Evolutionary conservation across 2,113 vertebrate species (phyloP), one percentile per base, ranked within the genome.

Genomic region (Trogon melanurus): DNA sequence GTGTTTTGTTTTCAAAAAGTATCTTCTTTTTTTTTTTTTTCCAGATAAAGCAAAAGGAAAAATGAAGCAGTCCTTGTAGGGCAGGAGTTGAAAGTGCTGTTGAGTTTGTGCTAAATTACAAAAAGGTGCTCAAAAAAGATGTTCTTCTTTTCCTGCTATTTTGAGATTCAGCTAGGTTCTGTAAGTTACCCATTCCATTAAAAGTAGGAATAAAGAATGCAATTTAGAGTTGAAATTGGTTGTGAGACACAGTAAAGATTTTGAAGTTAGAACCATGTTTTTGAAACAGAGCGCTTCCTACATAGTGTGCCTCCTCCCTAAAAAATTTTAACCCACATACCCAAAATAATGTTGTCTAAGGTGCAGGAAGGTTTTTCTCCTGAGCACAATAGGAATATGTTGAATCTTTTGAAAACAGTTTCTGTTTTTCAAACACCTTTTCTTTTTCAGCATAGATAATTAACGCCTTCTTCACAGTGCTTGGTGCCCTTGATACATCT

Each of bases 341-440:
- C 73, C 71, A 62, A 78, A 94, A 78, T 75, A 81, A 80, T 44
- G 51, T 93, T 94, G 83, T 81, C 71, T 66, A 65, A 86, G 71
- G 58, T 58, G 65, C 79, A 62, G 60, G 67, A 93, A 82, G 85
- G 85, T 80, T 92, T 94, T 95, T 75, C 79, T 95, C 62, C 54
- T 41, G 73, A 92, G 67, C 85, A 94, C 95, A 96, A 96, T 95
- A 89, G 87, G 88, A 85, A 66, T 93, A 93, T 78, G 91, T 96
- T 83, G 90, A 89, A 87, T 91, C 92, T 95, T 96, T 90, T 95
- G 95, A 96, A 96, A 96, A 97, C 88, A 93, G 96, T 97, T 96
- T 94, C 95, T 95, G 79, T 81, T 97, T 96, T 97, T 93, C 84
- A 95, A 87, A 95, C 85, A 95, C 79, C 48, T 96, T 97, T 96